A percentile compares a stretch with the other conserved stretches of the same genome.
Conservation (phyloP, 2,888 invertebrate genomes). For the Tenodera sinensis region DNA sequence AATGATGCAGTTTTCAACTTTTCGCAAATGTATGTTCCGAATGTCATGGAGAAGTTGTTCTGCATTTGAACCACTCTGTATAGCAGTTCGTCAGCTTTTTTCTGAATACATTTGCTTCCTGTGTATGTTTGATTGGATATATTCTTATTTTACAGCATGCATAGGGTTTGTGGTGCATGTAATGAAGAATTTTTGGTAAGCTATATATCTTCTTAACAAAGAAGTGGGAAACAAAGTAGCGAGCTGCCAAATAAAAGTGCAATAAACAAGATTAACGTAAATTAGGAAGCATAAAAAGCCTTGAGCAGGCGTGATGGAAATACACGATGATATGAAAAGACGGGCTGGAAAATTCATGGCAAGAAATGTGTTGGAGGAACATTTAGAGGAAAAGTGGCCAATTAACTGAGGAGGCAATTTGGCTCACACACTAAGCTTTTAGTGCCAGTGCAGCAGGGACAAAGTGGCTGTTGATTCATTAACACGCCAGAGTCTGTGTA, state of each 20-base stretch:
- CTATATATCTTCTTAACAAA: too few relatives aligned
- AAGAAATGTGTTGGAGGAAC: neutral
- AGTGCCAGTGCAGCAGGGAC: neutral
- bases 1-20: too few relatives aligned
- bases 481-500: neutral
- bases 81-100: too few relatives aligned
- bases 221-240: too few relatives aligned
- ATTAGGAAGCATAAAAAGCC: neutral
- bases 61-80: too few relatives aligned
- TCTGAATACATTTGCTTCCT: too few relatives aligned
- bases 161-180: too few relatives aligned
- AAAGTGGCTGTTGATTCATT: neutral
- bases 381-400: neutral
- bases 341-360: neutral
- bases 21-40: too few relatives aligned
- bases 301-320: neutral
- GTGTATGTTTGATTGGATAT: too few relatives aligned
- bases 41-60: too few relatives aligned
- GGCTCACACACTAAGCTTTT: neutral
- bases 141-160: too few relatives aligned
- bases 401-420: constrained; percentile 1
- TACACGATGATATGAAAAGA: neutral
- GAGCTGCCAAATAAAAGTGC: neutral
- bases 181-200: too few relatives aligned
- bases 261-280: neutral